Evolutionary conservation across 2,888 invertebrate genomes (phyloP), one percentile per base, ranked within the genome.

Genomic region (Autographa pulchrina): DNA sequence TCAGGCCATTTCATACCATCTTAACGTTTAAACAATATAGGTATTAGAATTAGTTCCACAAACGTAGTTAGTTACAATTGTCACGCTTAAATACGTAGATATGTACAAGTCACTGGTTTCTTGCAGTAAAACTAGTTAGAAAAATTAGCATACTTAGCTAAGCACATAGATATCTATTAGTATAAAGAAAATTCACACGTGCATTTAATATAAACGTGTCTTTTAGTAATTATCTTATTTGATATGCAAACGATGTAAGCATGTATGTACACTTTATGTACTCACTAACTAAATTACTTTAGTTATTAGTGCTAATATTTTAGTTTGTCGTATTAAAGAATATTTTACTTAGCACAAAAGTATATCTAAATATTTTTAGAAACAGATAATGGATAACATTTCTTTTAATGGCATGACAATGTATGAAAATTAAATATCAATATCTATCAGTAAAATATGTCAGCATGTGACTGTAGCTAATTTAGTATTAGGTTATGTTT

Each of bases 131-230:
- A 63, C 43, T 18, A 60, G 7, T n/a, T 16, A 20, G 16, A 31
- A 25, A 20, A 60, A 62, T 66, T 74, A 20, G 60, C 20, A 65
- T 56, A 56, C 9, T 7, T 54, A 54, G 54, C 8, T 25, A 56
- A 25, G 11, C 13, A 25, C 11, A 56, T 38, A 32, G 9, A 7
- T 65, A 65, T 20, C 20, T 67, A 14, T 14, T 16, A 7, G 35
- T 38, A 25, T 43, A 68, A 52, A 25, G 25, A 58, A n/a, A 20
- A 25, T 48, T 43, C n/a, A 41, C 59, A 75, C 62, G 76, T 65
- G 70, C 35, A 60, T 1, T 65, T 52, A 0, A 54, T 38, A 18
- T 54, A 68, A 76, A 77, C 80, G 77, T 80, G 77, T 76, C 64
- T 38, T 80, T 76, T 67, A 54, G 18, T 68, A 58, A 64, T 54